These are phyloP conservation scores for Staurois parvus DNA, from an alignment of 2,797 vertebrate genomes.

Conservation along the genomic window DNA sequence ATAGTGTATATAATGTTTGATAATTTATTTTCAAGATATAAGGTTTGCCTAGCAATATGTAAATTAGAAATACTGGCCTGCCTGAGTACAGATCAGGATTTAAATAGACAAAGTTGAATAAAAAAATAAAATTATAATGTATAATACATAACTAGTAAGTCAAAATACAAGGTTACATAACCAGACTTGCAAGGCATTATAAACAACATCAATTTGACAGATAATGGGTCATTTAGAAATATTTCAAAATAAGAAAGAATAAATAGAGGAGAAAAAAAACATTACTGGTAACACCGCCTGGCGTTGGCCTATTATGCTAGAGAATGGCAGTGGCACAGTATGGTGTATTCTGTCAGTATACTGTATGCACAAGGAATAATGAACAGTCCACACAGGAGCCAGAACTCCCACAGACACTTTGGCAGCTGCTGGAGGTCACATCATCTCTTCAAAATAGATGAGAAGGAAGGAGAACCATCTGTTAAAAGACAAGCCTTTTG, in stretches of 20 bases:
- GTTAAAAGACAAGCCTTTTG: slow-evolving; percentile 50
- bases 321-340: slow-evolving; percentile 27
- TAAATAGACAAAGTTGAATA: too few species aligned
- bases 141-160: too few species aligned
- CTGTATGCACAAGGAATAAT: slow-evolving; percentile 45
- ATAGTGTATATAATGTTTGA: too few species aligned
- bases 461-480: slow-evolving; percentile 62
- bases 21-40: too few species aligned
- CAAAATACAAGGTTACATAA: too few species aligned
- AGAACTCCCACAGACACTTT: slow-evolving; percentile 28
- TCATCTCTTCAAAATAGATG: slow-evolving; percentile 42
- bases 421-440: slow-evolving; percentile 57
- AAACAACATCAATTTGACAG: too few species aligned
- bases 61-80: too few species aligned
- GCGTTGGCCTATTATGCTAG: slow-evolving; percentile 6
- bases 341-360: not conserved
- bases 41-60: too few species aligned
- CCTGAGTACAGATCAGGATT: too few species aligned
- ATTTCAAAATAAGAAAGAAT: not conserved
- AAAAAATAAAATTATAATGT: too few species aligned
- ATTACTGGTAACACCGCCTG: not conserved
- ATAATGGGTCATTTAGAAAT: not conserved
- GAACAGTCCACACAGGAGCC: not conserved
- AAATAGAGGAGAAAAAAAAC: not conserved
- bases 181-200: too few species aligned